A percentile compares a stretch with the other conserved stretches of the same genome.
Conservation (phyloP, 1,140 invertebrate genomes). For the Muscidifurax raptorellus region DNA sequence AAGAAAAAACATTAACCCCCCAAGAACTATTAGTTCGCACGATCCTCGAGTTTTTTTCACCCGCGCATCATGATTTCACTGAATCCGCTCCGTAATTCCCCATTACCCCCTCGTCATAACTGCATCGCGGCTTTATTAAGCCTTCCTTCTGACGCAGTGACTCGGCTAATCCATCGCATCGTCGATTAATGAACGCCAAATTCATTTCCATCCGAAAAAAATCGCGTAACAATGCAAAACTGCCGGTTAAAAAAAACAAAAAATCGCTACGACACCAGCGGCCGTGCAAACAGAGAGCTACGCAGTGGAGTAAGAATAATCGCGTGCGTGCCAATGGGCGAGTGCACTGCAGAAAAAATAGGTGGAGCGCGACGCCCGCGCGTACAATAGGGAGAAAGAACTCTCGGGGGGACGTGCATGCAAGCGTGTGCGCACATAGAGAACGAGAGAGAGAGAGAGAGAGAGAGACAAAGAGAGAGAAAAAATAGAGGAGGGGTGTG, state of each 20-base stretch:
- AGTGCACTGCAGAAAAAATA: conserved; percentile 14
- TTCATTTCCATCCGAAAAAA: neutral
- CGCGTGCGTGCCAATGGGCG: conserved; percentile 57
- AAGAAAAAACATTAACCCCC: neutral
- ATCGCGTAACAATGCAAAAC: neutral
- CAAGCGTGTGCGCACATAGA: neutral
- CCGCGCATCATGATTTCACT: conserved; percentile 21
- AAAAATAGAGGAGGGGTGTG: neutral
- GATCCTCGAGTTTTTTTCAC: neutral
- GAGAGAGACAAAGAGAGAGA: neutral
- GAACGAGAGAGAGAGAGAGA: too few relatives aligned
- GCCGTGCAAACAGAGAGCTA: neutral
- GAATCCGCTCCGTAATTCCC: conserved; percentile 1
- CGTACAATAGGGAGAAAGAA: conserved; percentile 46
- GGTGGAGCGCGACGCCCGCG: conserved; percentile 25
- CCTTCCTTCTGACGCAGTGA: conserved; percentile 19
- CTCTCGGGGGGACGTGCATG: conserved; percentile 37
- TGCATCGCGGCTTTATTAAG: conserved; percentile 26
- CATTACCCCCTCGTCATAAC: neutral
- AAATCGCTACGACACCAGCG: neutral
- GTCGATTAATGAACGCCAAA: conserved; percentile 36
- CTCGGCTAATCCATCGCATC: conserved; percentile 39
- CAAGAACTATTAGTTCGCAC: neutral
- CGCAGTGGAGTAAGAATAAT: neutral
- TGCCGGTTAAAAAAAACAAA: neutral